Evolutionary conservation across 2,113 vertebrate genomes (phyloP), one percentile per base, ranked within the genome.

Genomic region (Pionites leucogaster): DNA sequence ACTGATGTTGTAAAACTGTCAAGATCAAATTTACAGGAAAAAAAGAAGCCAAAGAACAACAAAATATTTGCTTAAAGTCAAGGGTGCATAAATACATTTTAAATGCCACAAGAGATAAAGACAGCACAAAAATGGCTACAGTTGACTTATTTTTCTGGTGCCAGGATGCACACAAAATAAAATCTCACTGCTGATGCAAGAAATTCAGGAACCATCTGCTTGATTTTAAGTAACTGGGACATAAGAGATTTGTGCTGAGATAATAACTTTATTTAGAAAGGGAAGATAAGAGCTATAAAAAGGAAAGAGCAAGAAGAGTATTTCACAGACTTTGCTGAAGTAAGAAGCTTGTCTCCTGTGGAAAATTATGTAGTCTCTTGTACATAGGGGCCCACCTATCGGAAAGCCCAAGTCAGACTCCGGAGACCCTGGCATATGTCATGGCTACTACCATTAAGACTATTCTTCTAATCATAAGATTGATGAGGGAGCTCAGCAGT

Each of bases 1-100:
- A 10, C 96, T 97, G 63, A 81, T 59, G 63, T 85, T 98, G 88
- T 98, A 98, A 96, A 99, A 98, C 98, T 98, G 95, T 17, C 62
- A 82, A 62, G 67, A 90, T 82, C 16, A 63, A 77, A 82, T 41
- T 70, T 91, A 75, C 31, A 87, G 16, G 11, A 53, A 50, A 74
- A 37, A 37, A 68, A 63, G 20, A 83, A 79, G 69, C 24, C 57
- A 81, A 88, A 77, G 23, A 57, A 19, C 47, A 87, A 50, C 28
- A 80, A 64, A 82, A 35, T 81, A 57, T 49, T 75, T 86, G n/a
- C 22, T 41, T 55, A 63, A 12, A 25, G n/a, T 71, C 57, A 83
- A 79, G 72, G n/a, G 63, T 70, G 28, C 33, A 39, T 42, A 93
- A 92, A 81, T 39, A 70, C 31, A 53, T 77, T 95, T 81, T 64